phyloP scores from a whole-genome alignment of 2,797 vertebrate species.

The Chaetodon trifasciatus region DNA sequence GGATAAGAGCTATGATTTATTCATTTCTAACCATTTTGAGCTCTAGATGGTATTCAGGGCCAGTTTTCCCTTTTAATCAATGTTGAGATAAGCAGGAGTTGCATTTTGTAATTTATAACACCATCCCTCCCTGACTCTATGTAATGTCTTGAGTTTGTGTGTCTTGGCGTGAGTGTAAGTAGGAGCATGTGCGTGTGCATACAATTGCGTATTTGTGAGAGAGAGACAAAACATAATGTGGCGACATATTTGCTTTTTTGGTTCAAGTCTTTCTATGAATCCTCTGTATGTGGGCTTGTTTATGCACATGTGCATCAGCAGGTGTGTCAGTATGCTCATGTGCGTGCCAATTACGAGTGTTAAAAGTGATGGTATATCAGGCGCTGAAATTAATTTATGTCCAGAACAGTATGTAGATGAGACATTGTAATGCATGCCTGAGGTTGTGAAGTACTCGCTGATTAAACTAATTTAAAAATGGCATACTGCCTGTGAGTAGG shows the following conservation, averaged over 20 bases:
- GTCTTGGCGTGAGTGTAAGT: slow-evolving; percentile 3
- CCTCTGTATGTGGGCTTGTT: slow-evolving; percentile 10
- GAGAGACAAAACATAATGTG: slow-evolving; percentile 20
- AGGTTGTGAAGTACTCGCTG: slow-evolving; percentile 56
- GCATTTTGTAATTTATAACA: slow-evolving; percentile 73
- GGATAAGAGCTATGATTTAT: slow-evolving; percentile 79
- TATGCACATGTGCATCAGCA: slow-evolving; percentile 10
- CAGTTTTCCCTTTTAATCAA: slow-evolving; percentile 78
- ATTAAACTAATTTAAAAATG: slow-evolving; percentile 75
- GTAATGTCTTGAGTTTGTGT: slow-evolving; percentile 35
- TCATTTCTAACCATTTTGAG: slow-evolving; percentile 76
- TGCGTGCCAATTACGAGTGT: slow-evolving; percentile 27
- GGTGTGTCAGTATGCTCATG: slow-evolving; percentile 6
- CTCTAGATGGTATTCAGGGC: slow-evolving; percentile 70
- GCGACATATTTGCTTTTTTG: slow-evolving; percentile 1
- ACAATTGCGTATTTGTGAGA: slow-evolving; percentile 10
- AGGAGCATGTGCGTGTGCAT: neutral
- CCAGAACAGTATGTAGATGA: slow-evolving; percentile 62
- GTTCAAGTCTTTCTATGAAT: slow-evolving; percentile 10
- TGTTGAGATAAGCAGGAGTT: slow-evolving; percentile 70
- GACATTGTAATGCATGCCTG: slow-evolving; percentile 58
- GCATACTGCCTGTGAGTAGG: slow-evolving; percentile 12
- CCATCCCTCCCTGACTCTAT: slow-evolving; percentile 43
- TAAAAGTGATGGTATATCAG: slow-evolving; percentile 35
- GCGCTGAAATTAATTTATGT: slow-evolving; percentile 57